Conservation (phyloP, 2,797 vertebrate genomes). For the Oryzias sinensis region DNA sequence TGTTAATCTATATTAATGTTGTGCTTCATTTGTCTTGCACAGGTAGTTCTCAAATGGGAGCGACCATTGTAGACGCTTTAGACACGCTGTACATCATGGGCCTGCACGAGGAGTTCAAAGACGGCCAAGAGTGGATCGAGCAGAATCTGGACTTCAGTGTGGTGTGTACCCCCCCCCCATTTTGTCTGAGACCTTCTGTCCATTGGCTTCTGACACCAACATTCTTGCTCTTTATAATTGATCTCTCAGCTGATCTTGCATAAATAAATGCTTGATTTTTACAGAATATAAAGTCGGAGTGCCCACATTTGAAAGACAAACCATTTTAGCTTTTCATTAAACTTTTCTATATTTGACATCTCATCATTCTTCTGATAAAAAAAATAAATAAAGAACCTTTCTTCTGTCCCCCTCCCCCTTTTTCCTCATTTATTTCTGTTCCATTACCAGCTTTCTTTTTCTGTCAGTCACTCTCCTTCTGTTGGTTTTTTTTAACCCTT, state of each 20-base stretch:
- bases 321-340: too few relatives aligned
- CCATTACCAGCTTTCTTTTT: conserved; percentile 18
- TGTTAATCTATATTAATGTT: conserved; percentile 2
- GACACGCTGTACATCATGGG: conserved; percentile 99
- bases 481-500: neutral
- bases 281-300: too few relatives aligned
- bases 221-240: too few relatives aligned
- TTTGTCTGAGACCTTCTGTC: neutral
- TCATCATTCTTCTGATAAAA: neutral
- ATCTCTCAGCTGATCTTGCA: too few relatives aligned
- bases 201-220: too few relatives aligned
- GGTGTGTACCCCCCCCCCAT: conserved; percentile 67
- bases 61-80: conserved; percentile 94
- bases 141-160: conserved; percentile 95
- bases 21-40: conserved; percentile 27
- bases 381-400: neutral
- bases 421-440: conserved; percentile 35
- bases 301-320: too few relatives aligned
- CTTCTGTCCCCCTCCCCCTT: neutral
- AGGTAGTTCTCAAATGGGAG: conserved; percentile 96
- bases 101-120: conserved; percentile 94
- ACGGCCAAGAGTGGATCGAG: conserved; percentile 95
- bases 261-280: too few relatives aligned
- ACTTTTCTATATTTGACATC: too few relatives aligned
- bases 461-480: conserved; percentile 14